phyloP scores from a whole-genome alignment of 1,140 invertebrate genomes.

The Goniozus legneri region DNA sequence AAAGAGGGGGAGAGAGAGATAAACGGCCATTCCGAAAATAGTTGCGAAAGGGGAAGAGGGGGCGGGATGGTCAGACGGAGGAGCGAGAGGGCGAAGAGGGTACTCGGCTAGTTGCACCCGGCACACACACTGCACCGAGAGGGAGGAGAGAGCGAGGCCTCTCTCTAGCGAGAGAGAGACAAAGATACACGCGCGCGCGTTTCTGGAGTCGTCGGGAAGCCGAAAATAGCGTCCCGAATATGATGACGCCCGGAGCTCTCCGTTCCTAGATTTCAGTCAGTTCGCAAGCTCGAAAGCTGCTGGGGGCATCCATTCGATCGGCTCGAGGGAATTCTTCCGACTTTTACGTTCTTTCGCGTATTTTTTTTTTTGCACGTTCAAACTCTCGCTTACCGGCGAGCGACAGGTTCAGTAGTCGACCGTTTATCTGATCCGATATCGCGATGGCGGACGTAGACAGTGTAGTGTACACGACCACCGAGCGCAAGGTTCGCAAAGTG shows the following conservation, averaged over 20 bases:
- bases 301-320: constrained; percentile 16
- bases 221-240: constrained; percentile 54
- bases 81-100: not conserved
- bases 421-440: too few species aligned
- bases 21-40: constrained; percentile 21
- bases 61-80: not conserved
- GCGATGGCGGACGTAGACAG: constrained; percentile 82
- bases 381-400: too few species aligned
- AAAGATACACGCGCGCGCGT: constrained; percentile 34
- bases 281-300: constrained; percentile 51
- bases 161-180: too few species aligned
- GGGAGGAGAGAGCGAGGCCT: constrained; percentile 27
- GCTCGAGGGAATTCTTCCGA: not conserved
- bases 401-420: too few species aligned
- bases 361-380: too few species aligned
- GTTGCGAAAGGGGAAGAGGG: constrained; percentile 5
- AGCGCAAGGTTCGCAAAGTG: constrained; percentile 84
- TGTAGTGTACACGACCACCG: constrained; percentile 77
- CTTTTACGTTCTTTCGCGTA: not conserved
- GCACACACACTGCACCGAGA: constrained; percentile 47
- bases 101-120: constrained; percentile 46
- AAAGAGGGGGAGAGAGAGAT: not conserved
- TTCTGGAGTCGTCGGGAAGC: constrained; percentile 54
- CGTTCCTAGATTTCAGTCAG: constrained; percentile 56
- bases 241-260: constrained; percentile 51